Evolutionary conservation across 2,113 vertebrate genomes (phyloP), one percentile per base, ranked within the genome.

Genomic region (Tiliqua scincoides): DNA sequence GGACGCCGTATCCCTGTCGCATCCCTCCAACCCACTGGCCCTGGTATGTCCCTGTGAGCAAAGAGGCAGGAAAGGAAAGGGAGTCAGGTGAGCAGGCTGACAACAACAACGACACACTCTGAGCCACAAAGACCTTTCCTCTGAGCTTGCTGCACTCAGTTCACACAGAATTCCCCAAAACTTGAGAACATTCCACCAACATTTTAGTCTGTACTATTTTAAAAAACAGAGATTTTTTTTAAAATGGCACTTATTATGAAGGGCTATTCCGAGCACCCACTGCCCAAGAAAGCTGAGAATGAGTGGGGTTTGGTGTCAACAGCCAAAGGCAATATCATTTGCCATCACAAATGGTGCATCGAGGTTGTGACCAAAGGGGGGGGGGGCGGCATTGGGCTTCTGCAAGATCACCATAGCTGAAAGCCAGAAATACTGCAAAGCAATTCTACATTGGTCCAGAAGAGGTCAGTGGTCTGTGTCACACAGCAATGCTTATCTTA

Each of bases 11-110:
- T 65, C 99, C 99, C 79, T 99, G 99, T 54, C 99, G 98, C 98
- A 99, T 99, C 91, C 99, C 98, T 0, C 97, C 98, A 61, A 97
- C 96, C 98, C 99, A 99, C 95, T 99, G 99, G 94, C 99, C 99
- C 95, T 99, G 98, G 96, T 98, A 99, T 2, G 98, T 99, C 73
- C 99, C 99, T 99, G 95, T 0, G 9, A 59, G 77, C 14, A 17
- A 88, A 87, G 82, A 71, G 67, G 30, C 21, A 14, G 1, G 43
- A 89, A 78, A 82, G 84, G 82, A 92, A 73, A 89, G 21, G 2
- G 37, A 2, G 11, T 14, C 40, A 59, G 89, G n/a, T 68, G n/a
- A 71, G 71, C 10, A 23, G 10, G 10, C 11, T 14, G 20, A 6
- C 20, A 23, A 5, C 54, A 25, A 32, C 20, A 23, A 5, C 54